Conservation (phyloP, 2,113 vertebrate genomes). For the Platycercus adscitus region DNA sequence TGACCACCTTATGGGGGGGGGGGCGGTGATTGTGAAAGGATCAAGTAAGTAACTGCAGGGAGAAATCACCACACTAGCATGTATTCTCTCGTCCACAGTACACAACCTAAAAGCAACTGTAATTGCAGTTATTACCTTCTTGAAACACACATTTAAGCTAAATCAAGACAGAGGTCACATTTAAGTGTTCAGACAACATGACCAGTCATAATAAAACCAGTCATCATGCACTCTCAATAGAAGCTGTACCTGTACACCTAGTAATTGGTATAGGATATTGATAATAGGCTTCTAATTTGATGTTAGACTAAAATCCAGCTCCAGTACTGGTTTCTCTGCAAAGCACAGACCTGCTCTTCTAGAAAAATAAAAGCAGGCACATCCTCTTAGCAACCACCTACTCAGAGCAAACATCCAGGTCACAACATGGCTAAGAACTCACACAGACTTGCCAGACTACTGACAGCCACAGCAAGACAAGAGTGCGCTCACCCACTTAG, state of each 20-base stretch:
- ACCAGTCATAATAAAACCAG: background rate
- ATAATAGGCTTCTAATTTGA: background rate
- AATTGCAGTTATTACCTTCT: background rate
- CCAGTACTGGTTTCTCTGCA: background rate
- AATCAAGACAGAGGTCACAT: background rate
- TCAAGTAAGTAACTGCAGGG: background rate
- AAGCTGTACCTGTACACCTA: background rate
- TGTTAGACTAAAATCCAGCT: background rate
- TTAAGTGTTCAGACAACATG: background rate
- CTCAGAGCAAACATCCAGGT: constrained; percentile 29
- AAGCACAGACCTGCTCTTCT: background rate
- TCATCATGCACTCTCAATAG: background rate
- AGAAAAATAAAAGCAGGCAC: constrained; percentile 12
- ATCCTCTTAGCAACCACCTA: constrained; percentile 40
- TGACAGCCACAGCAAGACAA: background rate
- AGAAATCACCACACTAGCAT: background rate
- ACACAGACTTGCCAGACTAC: background rate
- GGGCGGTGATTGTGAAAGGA: background rate
- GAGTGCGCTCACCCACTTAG: background rate
- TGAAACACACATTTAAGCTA: background rate
- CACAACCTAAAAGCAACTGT: background rate
- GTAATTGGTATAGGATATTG: background rate
- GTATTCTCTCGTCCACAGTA: background rate
- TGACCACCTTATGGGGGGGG: background rate
- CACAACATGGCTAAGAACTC: constrained; percentile 18